A percentile compares a stretch with the other conserved stretches of the same genome.
Evolutionary conservation across 2,888 invertebrate genomes (phyloP).

Genomic region (Nomada lathburiana): DNA sequence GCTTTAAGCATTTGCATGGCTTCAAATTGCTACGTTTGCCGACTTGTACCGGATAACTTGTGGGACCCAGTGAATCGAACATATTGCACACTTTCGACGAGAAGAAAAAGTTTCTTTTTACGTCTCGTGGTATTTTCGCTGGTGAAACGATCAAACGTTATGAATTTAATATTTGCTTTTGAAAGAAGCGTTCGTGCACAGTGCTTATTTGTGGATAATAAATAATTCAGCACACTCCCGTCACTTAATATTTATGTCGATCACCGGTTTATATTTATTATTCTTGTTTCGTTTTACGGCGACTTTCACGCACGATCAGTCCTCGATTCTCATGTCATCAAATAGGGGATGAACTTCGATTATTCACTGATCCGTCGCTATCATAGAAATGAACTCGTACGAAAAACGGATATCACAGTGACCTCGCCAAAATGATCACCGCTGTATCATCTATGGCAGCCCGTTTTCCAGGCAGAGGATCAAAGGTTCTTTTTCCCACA

Average conservation of each 20-base stretch:
- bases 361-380: background rate
- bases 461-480: slow-evolving; percentile 8
- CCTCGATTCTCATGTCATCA: background rate
- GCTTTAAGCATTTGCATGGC: background rate
- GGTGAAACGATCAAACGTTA: background rate
- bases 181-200: no score
- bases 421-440: background rate
- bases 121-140: background rate
- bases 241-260: background rate
- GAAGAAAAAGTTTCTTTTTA: background rate
- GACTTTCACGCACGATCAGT: background rate
- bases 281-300: background rate
- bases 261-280: no score
- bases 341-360: background rate
- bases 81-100: slow-evolving; percentile 24
- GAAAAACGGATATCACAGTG: background rate
- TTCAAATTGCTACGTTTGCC: background rate
- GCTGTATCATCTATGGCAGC: background rate
- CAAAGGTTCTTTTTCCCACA: slow-evolving; percentile 6
- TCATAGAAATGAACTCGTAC: background rate
- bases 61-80: slow-evolving; percentile 50
- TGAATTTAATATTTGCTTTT: background rate
- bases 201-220: background rate
- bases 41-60: background rate
- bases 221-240: no score